Base-by-base conservation (phyloP, 2,888 invertebrate genomes). In the Brenthis daphne region DNA sequence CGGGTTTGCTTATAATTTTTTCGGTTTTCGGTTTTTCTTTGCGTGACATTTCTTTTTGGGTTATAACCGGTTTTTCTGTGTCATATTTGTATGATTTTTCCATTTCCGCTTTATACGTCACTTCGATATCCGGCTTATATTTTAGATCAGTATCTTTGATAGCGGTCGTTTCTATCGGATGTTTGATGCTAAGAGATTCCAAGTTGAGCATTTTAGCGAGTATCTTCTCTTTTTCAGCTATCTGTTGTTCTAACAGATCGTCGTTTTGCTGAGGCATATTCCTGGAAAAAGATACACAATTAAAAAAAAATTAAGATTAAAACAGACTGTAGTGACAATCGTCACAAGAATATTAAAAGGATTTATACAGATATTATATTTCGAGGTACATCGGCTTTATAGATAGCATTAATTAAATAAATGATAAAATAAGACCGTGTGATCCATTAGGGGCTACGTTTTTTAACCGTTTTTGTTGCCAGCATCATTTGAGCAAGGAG, bases 211-310 rank as follows among this genome's bases (percentile, higher is more conserved):
- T 92, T 79, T 95, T 94, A 0, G 95, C 95, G 14, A 96, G 85
- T 24, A 95, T 93, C 82, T 95, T 96, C 77, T 97, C 96, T 82
- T 97, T 97, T 73, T 94, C 94, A 81, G 95, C 95, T 54, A 97
- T 95, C 74, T 96, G 95, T 75, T 94, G 94, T 75, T 95, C 94
- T 63, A 97, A 94, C 0, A 94, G 94, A 4, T 95, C 95, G 83
- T 95, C 95, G 77, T 93, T 88, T 58, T 93, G 85, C 76, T 95
- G 94, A 0, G 94, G 90, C 56, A 92, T 79, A 74, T 93, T 85
- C 54, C 93, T 93, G 83, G n/a, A 85, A 77, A 37, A 64, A 37
- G 37, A 6, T 29, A 29, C 29, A 29, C 29, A 29, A 29, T 29
- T 29, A 3, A 4, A 6, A 53, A 4, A 58, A 12, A 12, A 50